These are phyloP conservation scores for Amphilophus citrinellus DNA, from an alignment of 2,113 vertebrate genomes.

Conservation along the genomic window DNA sequence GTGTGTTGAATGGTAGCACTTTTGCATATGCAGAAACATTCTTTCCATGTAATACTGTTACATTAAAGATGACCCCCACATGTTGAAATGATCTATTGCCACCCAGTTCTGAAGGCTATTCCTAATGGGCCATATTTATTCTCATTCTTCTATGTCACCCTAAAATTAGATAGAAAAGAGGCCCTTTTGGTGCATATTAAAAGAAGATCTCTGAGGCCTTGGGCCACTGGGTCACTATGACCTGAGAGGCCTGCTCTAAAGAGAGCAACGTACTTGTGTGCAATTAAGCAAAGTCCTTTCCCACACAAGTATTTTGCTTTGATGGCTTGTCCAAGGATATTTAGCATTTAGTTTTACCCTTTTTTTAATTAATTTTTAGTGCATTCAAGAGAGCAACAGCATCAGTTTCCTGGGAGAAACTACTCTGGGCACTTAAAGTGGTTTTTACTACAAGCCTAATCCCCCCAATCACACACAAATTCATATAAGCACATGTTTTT, in stretches of 20 bases:
- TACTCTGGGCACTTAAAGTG: neutral
- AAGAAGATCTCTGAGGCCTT: neutral
- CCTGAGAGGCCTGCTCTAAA: neutral
- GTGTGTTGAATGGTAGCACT: neutral
- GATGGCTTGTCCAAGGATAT: neutral
- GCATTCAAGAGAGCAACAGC: neutral
- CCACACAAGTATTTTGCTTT: neutral
- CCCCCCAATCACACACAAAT: neutral
- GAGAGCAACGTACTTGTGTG: neutral
- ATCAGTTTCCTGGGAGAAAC: neutral
- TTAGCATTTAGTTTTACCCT: neutral
- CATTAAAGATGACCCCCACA: neutral
- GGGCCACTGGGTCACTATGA: neutral
- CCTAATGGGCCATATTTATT: neutral
- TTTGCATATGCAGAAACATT: neutral
- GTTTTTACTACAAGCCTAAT: neutral
- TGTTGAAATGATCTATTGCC: conserved; percentile 1
- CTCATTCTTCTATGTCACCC: neutral
- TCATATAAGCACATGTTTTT: neutral
- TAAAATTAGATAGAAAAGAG: neutral
- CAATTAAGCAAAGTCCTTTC: neutral
- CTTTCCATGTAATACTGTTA: neutral
- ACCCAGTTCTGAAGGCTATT: neutral
- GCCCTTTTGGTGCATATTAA: neutral
- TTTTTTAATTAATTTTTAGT: neutral